Evolutionary conservation across 2,797 vertebrate species (phyloP).

Genomic region (Anisognathus igniventris): DNA sequence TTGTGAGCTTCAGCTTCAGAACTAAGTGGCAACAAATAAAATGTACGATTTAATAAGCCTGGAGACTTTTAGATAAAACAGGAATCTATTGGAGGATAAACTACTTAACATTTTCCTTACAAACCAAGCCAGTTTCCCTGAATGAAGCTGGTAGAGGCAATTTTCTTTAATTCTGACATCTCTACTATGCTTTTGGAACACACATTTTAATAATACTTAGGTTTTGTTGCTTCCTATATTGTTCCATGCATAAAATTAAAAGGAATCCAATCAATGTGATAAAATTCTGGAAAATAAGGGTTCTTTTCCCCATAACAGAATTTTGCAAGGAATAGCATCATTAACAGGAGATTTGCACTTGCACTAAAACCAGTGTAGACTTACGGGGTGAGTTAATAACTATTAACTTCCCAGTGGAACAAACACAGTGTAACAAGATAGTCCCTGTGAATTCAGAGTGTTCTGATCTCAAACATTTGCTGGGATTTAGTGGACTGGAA

Average conservation of each 20-base stretch:
- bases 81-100: background rate
- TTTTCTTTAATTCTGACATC: background rate
- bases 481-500: background rate
- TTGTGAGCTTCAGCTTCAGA: background rate
- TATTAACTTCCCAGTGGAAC: background rate
- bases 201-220: background rate
- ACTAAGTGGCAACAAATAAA: slow-evolving; percentile 8
- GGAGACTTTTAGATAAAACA: background rate
- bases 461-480: background rate
- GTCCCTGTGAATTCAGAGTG: background rate
- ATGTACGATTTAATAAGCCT: slow-evolving; percentile 17
- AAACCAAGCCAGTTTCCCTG: background rate
- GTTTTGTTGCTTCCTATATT: background rate
- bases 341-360: background rate
- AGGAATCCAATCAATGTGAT: background rate
- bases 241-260: background rate
- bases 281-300: background rate
- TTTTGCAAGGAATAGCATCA: background rate
- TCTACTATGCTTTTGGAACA: background rate
- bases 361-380: background rate
- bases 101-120: background rate
- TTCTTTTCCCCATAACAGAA: background rate
- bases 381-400: background rate
- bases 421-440: background rate
- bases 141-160: background rate